Evolutionary conservation across 2,888 invertebrate genomes (phyloP), one percentile per base, ranked within the genome.

Genomic region (Drosophila melanosoma): DNA sequence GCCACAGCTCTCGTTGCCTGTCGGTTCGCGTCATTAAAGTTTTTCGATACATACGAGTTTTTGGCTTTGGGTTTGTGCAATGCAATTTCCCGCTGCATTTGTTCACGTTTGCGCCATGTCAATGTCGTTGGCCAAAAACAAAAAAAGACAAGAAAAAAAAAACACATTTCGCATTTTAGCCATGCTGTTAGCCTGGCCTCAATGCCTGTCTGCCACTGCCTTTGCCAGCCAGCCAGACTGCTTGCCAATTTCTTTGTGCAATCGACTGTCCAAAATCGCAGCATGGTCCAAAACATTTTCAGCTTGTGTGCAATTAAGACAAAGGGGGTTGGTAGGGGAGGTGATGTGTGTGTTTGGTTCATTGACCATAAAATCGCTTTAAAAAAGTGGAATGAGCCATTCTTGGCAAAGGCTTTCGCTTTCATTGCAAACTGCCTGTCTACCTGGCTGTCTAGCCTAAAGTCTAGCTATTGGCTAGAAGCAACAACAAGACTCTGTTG

Each of bases 191-290:
- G 36, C 67, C 83, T 59, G 60, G 64, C 53, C 74, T 62, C n/a
- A 20, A 33, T 45, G 62, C 65, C 26, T 49, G 32, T 48, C 40
- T 38, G 52, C 15, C 58, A 23, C 23, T 23, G 45, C 45, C 23
- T 23, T 15, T 20, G 20, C 26, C 23, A 26, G 32, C n/a, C 67
- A 26, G 57, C 57, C 40, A 40, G 42, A 29, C 56, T 38, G 75
- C 66, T 64, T 78, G 85, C 76, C 79, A 89, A 85, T 87, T 89
- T 84, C 82, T 84, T 81, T 84, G 85, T 87, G 89, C 89, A 89
- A 87, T 83, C 79, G 84, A 60, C 63, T 81, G 74, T 69, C 71
- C 61, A 71, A 71, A 76, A 76, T 53, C 67, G 29, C 80, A 75
- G 64, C 74, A 61, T 64, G 75, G 38, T 73, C 57, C 67, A 57